phyloP scores from a whole-genome alignment of 2,113 vertebrate species.

The Pampusana beccarii region DNA sequence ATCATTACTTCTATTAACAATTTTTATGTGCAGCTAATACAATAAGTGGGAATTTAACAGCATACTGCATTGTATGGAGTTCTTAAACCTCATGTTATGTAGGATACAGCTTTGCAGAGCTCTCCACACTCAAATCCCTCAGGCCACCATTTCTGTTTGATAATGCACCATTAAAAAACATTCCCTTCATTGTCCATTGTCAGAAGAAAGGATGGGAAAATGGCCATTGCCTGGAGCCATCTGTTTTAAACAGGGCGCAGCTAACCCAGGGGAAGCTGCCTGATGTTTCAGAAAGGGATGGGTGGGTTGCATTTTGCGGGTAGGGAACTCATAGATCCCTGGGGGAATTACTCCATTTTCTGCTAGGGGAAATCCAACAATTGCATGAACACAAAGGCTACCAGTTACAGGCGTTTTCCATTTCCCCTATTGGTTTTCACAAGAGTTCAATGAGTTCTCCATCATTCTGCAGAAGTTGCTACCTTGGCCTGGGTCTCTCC shows the following conservation, averaged over 20 bases:
- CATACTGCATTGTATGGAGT: background rate
- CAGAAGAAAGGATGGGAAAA: constrained; percentile 14
- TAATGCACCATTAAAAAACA: background rate
- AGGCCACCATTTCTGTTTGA: background rate
- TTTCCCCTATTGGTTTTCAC: constrained; percentile 33
- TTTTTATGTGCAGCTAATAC: background rate
- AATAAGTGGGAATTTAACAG: background rate
- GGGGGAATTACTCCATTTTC: background rate
- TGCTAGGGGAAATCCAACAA: constrained; percentile 54
- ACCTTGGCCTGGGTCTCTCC: background rate
- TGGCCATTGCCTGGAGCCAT: background rate
- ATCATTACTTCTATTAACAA: background rate
- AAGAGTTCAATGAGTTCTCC: constrained; percentile 7
- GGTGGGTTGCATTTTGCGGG: background rate
- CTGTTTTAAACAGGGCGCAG: background rate
- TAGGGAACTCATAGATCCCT: constrained; percentile 12
- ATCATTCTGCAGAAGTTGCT: background rate
- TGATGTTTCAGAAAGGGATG: constrained; percentile 37
- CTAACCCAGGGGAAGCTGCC: background rate
- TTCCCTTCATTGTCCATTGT: constrained; percentile 5
- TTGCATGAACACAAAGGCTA: background rate
- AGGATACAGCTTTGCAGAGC: background rate
- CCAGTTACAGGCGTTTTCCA: background rate
- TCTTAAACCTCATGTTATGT: background rate
- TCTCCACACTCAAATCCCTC: background rate